Percentiles rank a stretch among this genome's conserved stretches.
Evolutionary conservation across 1,140 invertebrate genomes (phyloP).

Genomic region (Formica exsecta): DNA sequence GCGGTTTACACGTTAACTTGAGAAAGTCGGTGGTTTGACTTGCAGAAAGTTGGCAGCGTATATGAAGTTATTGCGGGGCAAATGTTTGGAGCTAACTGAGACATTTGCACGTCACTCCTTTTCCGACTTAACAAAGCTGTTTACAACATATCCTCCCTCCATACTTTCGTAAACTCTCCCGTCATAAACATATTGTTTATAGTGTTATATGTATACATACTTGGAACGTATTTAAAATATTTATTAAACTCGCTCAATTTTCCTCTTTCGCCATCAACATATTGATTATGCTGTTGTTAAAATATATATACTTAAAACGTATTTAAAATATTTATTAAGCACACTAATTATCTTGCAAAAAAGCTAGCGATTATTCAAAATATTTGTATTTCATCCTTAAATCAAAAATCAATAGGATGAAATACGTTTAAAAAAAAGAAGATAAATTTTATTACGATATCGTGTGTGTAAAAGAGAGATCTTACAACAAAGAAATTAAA

Average conservation of each 20-base stretch:
- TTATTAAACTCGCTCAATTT: slow-evolving; percentile 9
- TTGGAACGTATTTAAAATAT: not conserved
- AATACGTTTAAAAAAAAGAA: not conserved
- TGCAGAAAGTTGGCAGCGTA: slow-evolving; percentile 20
- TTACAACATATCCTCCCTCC: not conserved
- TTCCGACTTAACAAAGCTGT: slow-evolving; percentile 25
- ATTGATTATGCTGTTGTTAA: not conserved
- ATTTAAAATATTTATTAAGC: not conserved
- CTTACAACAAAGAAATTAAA: too few species aligned
- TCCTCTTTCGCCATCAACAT: not conserved
- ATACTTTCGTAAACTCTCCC: not conserved
- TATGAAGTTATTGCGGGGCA: slow-evolving; percentile 35
- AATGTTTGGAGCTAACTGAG: slow-evolving; percentile 48
- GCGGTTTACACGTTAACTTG: not conserved
- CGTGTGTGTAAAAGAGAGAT: too few species aligned
- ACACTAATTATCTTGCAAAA: not conserved
- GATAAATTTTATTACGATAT: not conserved
- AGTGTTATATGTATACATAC: not conserved
- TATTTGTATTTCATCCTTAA: too few species aligned
- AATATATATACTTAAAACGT: not conserved
- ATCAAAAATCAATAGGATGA: not conserved
- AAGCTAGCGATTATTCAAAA: not conserved
- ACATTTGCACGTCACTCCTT: slow-evolving; percentile 15
- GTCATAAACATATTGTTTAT: slow-evolving; percentile 26
- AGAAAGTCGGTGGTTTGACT: slow-evolving; percentile 33